Evolutionary conservation across 92 coral and sea anemone genomes (phyloP).

Genomic region (Umimayanthus chanpuru): DNA sequence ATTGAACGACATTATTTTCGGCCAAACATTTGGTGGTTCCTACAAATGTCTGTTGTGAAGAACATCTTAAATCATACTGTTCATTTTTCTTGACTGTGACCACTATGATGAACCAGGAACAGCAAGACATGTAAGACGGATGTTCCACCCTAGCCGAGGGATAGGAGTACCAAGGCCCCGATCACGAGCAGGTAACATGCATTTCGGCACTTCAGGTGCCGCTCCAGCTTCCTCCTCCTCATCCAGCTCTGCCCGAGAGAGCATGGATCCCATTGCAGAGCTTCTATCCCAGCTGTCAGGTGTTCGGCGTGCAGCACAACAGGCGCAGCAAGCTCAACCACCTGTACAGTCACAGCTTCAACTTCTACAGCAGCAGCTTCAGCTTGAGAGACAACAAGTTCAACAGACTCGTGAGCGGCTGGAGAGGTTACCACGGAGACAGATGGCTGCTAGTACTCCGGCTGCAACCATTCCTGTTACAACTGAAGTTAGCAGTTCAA

Average conservation of each 20-base stretch:
- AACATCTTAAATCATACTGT: background rate
- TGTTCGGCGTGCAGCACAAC: slow-evolving; percentile 90
- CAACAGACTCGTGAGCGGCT: slow-evolving; percentile 97
- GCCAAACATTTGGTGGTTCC: no score
- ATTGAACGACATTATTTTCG: no score
- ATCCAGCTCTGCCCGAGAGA: slow-evolving; percentile 82
- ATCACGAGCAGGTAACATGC: slow-evolving; percentile 84
- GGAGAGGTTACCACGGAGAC: slow-evolving; percentile 92
- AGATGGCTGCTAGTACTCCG: slow-evolving; percentile 74
- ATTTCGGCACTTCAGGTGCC: slow-evolving; percentile 80
- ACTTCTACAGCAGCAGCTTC: slow-evolving; percentile 92
- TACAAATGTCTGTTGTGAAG: no score
- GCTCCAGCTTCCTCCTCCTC: slow-evolving; percentile 72
- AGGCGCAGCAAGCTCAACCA: slow-evolving; percentile 89
- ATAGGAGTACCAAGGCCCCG: slow-evolving; percentile 93
- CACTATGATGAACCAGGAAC: slow-evolving; percentile 80
- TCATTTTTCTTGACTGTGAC: slow-evolving; percentile 59
- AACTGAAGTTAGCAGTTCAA: slow-evolving; percentile 71
- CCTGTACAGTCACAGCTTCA: slow-evolving; percentile 98
- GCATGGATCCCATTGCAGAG: slow-evolving; percentile 99
- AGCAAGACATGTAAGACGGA: slow-evolving; percentile 90
- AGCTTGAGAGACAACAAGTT: slow-evolving; percentile 94
- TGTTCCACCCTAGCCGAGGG: slow-evolving; percentile 94
- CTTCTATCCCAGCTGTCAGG: slow-evolving; percentile 95
- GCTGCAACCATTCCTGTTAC: slow-evolving; percentile 60